Evolutionary conservation across 2,113 vertebrate species (phyloP).

Genomic region (Beaufortia kweichowensis): DNA sequence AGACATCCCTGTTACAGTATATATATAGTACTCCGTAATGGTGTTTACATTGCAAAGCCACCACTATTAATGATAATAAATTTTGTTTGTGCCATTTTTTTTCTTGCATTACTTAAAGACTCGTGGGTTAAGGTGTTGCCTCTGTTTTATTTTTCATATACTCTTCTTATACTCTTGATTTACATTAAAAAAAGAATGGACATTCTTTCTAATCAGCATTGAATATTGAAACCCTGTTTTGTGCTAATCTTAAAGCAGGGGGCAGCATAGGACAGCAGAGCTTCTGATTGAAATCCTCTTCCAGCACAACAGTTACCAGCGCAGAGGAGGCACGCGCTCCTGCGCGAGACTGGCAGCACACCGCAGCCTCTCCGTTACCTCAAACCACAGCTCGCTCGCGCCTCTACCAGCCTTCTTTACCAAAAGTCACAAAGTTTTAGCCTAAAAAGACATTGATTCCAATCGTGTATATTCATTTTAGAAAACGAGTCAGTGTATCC

Average conservation of each 20-base stretch:
- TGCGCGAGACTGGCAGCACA: background rate
- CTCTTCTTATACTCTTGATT: too few species aligned
- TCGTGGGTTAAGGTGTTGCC: too few species aligned
- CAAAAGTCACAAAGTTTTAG: constrained; percentile 13
- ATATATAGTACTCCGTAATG: too few species aligned
- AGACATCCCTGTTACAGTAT: too few species aligned
- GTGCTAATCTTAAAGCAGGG: background rate
- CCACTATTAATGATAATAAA: too few species aligned
- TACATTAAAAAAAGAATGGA: too few species aligned
- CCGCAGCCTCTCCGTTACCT: background rate
- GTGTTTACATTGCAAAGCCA: too few species aligned
- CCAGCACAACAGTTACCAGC: background rate
- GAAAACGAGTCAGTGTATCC: background rate
- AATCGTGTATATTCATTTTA: background rate
- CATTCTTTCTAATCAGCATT: too few species aligned
- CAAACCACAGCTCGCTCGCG: background rate
- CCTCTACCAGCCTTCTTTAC: background rate
- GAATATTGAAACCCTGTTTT: background rate
- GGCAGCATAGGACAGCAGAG: constrained; percentile 2
- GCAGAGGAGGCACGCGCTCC: background rate
- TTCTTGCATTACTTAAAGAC: too few species aligned
- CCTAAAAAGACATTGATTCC: background rate
- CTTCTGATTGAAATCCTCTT: constrained; percentile 2
- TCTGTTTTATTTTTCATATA: too few species aligned
- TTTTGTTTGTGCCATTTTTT: too few species aligned